Conservation (phyloP, 2,113 vertebrate species). For the Panthera uncia region DNA sequence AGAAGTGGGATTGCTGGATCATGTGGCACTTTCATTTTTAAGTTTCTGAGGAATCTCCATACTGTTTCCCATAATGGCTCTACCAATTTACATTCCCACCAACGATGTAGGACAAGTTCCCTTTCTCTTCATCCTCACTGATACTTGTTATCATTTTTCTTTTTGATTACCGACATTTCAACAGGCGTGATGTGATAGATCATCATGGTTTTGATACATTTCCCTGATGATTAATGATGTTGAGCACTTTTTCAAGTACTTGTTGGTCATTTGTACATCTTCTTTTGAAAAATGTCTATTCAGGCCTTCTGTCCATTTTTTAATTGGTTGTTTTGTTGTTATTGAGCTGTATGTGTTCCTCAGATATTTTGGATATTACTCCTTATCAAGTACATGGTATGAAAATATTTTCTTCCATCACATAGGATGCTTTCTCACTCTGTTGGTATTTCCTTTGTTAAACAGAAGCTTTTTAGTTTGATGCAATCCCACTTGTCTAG, state of each 20-base stretch:
- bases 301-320: background rate
- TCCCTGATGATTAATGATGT: background rate
- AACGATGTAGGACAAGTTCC: too few relatives aligned
- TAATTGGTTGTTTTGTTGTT: background rate
- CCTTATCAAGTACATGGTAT: background rate
- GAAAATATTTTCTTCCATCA: background rate
- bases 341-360: background rate
- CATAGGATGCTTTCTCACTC: background rate
- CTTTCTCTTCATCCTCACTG: background rate
- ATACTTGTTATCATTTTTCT: background rate
- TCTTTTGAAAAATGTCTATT: background rate
- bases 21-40: background rate
- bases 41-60: background rate
- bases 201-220: background rate
- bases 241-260: background rate
- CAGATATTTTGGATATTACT: background rate
- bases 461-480: background rate
- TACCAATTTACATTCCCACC: background rate
- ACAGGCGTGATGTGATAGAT: background rate
- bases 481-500: background rate
- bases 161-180: background rate
- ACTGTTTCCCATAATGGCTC: background rate
- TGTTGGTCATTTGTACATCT: background rate
- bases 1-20: background rate
- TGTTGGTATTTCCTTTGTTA: background rate